phyloP scores from a whole-genome alignment of 2,888 invertebrate species.

The Ennomos erosarius region DNA sequence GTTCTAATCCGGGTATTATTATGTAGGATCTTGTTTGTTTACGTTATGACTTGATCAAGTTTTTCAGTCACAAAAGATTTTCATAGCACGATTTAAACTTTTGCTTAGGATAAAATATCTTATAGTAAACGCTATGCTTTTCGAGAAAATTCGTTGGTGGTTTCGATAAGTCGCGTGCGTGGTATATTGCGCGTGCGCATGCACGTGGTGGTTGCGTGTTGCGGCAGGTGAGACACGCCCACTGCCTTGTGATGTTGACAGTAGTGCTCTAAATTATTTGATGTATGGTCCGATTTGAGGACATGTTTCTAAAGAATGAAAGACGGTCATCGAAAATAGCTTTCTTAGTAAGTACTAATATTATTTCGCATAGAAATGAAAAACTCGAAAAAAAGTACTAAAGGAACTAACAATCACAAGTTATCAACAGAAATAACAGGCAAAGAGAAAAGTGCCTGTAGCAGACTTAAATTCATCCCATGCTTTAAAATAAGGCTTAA shows the following conservation, averaged over 20 bases:
- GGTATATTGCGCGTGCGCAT: conserved; percentile 54
- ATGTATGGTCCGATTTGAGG: not conserved
- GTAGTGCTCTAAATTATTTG: conserved; percentile 20
- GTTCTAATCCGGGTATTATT: conserved; percentile 27
- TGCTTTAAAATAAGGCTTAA: conserved; percentile 23
- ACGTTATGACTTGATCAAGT: conserved; percentile 1
- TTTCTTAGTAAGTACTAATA: too few relatives aligned
- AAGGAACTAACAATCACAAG: too few relatives aligned
- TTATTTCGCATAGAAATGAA: too few relatives aligned
- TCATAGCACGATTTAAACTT: too few relatives aligned
- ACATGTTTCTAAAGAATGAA: too few relatives aligned
- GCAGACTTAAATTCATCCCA: conserved; percentile 26
- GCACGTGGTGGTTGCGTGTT: conserved; percentile 71
- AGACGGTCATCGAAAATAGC: too few relatives aligned
- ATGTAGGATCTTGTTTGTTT: conserved; percentile 16
- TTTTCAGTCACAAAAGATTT: not conserved
- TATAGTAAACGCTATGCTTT: conserved; percentile 20
- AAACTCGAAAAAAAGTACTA: too few relatives aligned
- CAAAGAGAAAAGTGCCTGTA: conserved; percentile 3
- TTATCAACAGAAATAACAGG: not conserved
- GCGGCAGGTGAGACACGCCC: conserved; percentile 59
- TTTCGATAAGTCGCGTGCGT: conserved; percentile 47
- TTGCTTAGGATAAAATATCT: too few relatives aligned
- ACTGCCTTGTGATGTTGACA: conserved; percentile 42
- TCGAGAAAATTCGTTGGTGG: conserved; percentile 40